Base-by-base conservation (phyloP, 2,113 vertebrate species). In the Vireo altiloquus region DNA sequence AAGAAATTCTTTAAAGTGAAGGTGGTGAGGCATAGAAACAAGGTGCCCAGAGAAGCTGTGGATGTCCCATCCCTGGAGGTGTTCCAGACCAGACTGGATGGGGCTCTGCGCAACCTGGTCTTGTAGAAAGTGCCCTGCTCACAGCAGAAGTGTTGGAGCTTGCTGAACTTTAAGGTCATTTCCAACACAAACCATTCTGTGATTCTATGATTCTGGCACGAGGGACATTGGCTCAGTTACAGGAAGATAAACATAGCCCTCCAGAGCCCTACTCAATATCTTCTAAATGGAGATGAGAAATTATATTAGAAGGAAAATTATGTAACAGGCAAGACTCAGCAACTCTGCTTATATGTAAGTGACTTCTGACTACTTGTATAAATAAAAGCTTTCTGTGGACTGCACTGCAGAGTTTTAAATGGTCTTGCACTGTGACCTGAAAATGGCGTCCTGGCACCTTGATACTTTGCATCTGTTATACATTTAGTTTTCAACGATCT, bases 401-500 rank as follows among this genome's bases (percentile, higher is more conserved):
- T 86, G 25, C 21, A 37, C 5, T 37, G 61, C n/a, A 61, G 47
- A 80, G 12, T 33, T 82, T 80, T 65, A 74, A 91, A 88, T 39
- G 28, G n/a, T 37, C 13, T 80, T 83, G 60, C 27, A 78, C 16
- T 64, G 47, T 83, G 72, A 78, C 70, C 56, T 46, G 22, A 91
- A 92, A 94, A 85, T 46, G 21, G 3, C 61, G n/a, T 54, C 89
- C 53, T 63, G 39, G 23, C 31, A 82, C 61, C 59, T 87, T 84
- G 66, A 69, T 76, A 70, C 3, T 63, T 86, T 49, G 15, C 90
- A 94, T 93, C 64, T 88, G 49, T 72, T 96, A 69, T 10, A 42
- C 35, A 89, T 96, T 93, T 88, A 30, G 31, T 89, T 91, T 94
- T 96, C 64, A 82, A 78, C 40, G 60, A 52, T 87, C 46, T 37